Evolutionary conservation across 2,888 invertebrate genomes (phyloP).

Genomic region (Coleophora deauratella): DNA sequence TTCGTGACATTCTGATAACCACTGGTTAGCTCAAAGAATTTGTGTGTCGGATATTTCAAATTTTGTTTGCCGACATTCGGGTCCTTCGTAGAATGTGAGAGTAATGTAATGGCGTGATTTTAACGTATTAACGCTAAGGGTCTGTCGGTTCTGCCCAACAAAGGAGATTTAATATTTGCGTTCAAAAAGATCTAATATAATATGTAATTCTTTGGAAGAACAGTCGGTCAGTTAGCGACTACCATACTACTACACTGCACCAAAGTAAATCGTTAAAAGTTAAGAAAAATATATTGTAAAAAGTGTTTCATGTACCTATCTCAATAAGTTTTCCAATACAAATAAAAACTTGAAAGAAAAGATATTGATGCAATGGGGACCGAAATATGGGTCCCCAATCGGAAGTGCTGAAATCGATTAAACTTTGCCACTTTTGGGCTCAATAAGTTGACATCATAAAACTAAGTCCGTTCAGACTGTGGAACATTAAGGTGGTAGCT

Average conservation of each 20-base stretch:
- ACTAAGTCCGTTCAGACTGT: no score
- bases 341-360: no score
- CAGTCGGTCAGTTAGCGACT: conserved; percentile 6
- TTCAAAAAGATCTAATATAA: conserved; percentile 5
- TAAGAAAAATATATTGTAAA: no score
- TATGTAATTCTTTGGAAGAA: conserved; percentile 10
- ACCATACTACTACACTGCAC: conserved; percentile 3
- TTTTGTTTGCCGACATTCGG: not conserved
- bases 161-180: conserved; percentile 8
- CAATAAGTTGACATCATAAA: conserved; percentile 3
- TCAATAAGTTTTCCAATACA: no score
- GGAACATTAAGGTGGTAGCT: no score
- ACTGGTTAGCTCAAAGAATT: conserved; percentile 10
- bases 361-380: no score
- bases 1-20: conserved; percentile 12
- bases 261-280: no score
- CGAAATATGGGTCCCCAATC: not conserved
- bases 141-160: conserved; percentile 3
- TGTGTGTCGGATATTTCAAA: conserved; percentile 7
- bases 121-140: conserved; percentile 8
- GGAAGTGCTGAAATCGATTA: conserved; percentile 7
- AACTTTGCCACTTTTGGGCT: conserved; percentile 12
- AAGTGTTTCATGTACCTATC: no score
- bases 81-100: conserved; percentile 9
- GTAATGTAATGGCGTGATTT: conserved; percentile 5